Conservation (phyloP, 2,113 vertebrate genomes). For the Paraplagusia blochii region DNA sequence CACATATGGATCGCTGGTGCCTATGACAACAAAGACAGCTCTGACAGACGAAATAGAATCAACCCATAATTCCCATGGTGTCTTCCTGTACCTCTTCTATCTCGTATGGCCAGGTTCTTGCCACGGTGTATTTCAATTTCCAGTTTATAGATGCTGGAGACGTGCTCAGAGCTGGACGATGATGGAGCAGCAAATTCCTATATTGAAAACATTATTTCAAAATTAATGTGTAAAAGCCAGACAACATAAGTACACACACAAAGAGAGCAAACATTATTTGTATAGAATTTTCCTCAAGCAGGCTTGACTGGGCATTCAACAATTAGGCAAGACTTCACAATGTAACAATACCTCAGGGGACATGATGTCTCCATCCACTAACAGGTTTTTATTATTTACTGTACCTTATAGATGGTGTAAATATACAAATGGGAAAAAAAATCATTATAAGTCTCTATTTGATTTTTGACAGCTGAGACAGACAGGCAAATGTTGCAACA, state of each 20-base stretch:
- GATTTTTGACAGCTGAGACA: too few relatives aligned
- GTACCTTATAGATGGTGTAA: too few relatives aligned
- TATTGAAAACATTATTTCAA: constrained; percentile 38
- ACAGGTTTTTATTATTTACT: too few relatives aligned
- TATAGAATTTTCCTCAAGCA: too few relatives aligned
- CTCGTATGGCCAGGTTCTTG: constrained; percentile 86
- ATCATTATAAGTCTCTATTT: too few relatives aligned
- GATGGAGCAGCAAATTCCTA: constrained; percentile 69
- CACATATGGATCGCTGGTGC: constrained; percentile 94
- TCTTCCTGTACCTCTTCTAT: constrained; percentile 82
- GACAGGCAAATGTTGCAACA: too few relatives aligned
- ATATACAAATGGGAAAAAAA: too few relatives aligned
- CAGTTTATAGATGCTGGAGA: constrained; percentile 83
- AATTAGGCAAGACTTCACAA: too few relatives aligned
- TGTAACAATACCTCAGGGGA: too few relatives aligned
- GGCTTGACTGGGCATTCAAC: too few relatives aligned
- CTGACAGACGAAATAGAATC: constrained; percentile 12
- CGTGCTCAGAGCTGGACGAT: constrained; percentile 68
- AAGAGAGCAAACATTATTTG: too few relatives aligned
- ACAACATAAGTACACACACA: background rate
- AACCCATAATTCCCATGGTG: background rate
- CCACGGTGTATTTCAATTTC: constrained; percentile 86
- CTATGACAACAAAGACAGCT: constrained; percentile 55
- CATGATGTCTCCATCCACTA: too few relatives aligned
- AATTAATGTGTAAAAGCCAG: background rate